These are phyloP conservation scores for Clarias pachynema DNA, from an alignment of 2,797 vertebrate species.

Conservation along the genomic window DNA sequence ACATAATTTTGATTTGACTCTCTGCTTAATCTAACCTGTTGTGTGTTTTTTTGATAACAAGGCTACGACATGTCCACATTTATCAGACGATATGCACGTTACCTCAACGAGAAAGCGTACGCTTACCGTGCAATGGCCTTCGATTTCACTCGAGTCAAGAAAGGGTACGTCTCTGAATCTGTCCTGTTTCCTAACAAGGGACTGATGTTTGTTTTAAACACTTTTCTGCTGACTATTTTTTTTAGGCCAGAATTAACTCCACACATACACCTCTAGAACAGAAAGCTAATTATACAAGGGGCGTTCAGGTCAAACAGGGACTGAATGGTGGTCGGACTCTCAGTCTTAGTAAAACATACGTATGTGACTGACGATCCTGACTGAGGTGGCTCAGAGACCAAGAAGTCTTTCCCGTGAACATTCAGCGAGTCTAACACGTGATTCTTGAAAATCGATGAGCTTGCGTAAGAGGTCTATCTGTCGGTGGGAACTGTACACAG, in stretches of 20 bases:
- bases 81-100: slow-evolving; percentile 97
- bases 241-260: background rate
- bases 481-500: too few species aligned
- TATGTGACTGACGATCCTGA: too few species aligned
- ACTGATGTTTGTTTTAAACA: background rate
- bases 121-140: slow-evolving; percentile 99
- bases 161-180: slow-evolving; percentile 81
- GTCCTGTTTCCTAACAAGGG: background rate
- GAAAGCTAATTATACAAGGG: background rate
- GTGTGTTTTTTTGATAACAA: slow-evolving; percentile 57
- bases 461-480: too few species aligned
- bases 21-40: background rate
- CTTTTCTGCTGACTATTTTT: background rate
- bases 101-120: slow-evolving; percentile 98
- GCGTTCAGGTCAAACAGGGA: too few species aligned
- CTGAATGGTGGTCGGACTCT: too few species aligned
- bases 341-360: too few species aligned
- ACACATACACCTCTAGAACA: background rate
- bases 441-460: too few species aligned
- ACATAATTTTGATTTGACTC: too few species aligned
- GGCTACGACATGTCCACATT: slow-evolving; percentile 99
- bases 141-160: slow-evolving; percentile 98
- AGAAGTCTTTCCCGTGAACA: too few species aligned
- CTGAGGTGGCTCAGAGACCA: too few species aligned
- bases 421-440: too few species aligned